A percentile compares a stretch with the other conserved stretches of the same genome.
Evolutionary conservation across 2,797 vertebrate genomes (phyloP).

Genomic region (Lacerta viridis): DNA sequence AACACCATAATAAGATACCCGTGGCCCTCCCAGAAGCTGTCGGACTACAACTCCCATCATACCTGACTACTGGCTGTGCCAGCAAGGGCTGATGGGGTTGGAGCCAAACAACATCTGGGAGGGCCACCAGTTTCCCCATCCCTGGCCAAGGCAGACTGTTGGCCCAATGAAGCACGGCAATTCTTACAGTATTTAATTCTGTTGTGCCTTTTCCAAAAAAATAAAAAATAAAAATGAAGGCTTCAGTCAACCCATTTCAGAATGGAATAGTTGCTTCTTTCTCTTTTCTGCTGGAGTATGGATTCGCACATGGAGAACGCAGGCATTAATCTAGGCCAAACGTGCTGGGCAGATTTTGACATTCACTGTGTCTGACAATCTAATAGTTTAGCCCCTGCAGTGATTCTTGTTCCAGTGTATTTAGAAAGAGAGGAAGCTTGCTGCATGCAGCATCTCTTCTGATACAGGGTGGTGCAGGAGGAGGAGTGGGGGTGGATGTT

Average conservation of each 20-base stretch:
- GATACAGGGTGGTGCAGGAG: not conserved
- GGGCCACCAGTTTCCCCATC: too few relatives aligned
- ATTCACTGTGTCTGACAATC: not conserved
- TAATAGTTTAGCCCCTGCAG: conserved; percentile 18
- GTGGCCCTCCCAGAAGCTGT: too few relatives aligned
- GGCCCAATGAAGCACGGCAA: not conserved
- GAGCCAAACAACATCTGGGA: too few relatives aligned
- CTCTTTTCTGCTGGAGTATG: not conserved
- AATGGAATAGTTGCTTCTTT: not conserved
- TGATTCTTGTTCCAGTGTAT: conserved; percentile 35
- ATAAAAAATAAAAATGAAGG: too few relatives aligned
- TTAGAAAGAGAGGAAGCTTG: not conserved
- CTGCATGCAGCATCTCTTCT: not conserved
- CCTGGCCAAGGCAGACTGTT: not conserved
- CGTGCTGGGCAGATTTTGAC: conserved; percentile 12
- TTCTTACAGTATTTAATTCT: not conserved
- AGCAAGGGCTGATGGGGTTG: too few relatives aligned
- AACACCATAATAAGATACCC: too few relatives aligned
- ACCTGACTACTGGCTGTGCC: too few relatives aligned
- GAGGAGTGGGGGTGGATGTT: not conserved
- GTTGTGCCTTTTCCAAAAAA: not conserved
- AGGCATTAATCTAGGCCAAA: conserved; percentile 30
- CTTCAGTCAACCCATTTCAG: too few relatives aligned
- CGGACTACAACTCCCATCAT: too few relatives aligned
- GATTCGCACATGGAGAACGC: conserved; percentile 2